A percentile compares a stretch with the other conserved stretches of the same genome.
Conservation (phyloP, 2,888 invertebrate genomes). For the Erebia ligea region DNA sequence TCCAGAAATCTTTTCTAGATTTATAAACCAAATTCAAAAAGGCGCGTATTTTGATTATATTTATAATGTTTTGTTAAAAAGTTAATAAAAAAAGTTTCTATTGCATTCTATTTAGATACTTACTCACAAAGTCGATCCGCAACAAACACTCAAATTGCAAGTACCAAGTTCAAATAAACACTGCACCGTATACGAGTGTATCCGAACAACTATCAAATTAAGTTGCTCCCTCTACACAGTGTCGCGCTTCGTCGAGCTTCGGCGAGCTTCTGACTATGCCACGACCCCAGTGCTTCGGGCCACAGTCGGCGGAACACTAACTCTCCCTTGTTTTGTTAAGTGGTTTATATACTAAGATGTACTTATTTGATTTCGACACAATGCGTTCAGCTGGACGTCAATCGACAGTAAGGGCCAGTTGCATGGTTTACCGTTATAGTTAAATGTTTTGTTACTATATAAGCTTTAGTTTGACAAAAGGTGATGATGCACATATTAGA, state of each 20-base stretch:
- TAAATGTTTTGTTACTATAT: no score
- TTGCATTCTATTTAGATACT: neutral
- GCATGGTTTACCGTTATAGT: no score
- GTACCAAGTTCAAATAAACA: neutral
- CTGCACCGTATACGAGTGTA: neutral
- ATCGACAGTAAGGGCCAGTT: neutral
- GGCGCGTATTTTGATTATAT: no score
- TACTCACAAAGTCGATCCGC: neutral
- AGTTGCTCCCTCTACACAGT: neutral
- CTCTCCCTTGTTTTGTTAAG: constrained; percentile 37
- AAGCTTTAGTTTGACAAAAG: neutral
- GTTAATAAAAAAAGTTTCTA: no score
- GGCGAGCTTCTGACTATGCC: neutral
- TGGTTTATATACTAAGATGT: constrained; percentile 30
- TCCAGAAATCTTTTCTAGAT: no score
- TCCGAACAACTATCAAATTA: neutral
- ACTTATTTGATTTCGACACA: constrained; percentile 35
- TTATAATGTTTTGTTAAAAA: no score
- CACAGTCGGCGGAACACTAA: constrained; percentile 31
- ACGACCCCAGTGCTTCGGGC: neutral
- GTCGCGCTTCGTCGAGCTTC: neutral
- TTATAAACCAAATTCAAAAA: no score
- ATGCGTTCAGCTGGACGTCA: neutral
- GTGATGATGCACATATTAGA: no score
- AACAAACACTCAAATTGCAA: neutral